Base-by-base conservation (phyloP, 2,888 invertebrate species). In the Brachylomia viminalis region DNA sequence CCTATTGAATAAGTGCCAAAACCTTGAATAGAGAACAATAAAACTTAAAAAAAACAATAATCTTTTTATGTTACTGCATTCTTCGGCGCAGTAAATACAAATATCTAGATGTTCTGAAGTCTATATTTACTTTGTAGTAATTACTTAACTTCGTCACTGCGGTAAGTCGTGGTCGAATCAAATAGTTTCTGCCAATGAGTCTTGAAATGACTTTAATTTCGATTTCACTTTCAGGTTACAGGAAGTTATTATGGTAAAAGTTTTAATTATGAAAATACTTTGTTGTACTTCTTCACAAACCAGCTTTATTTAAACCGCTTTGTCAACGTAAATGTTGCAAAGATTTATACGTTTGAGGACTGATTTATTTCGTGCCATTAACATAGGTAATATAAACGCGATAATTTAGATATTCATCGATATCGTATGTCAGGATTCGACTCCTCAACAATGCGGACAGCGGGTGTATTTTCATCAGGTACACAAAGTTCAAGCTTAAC, bases 401-500 rank as follows among this genome's bases (percentile, higher is more conserved):
- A 65, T 82, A 75, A 83, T 84, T 75, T 64, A 77, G 79, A 76
- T 82, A 73, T 71, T 79, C 59, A 77, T 80, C 79, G 80, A 71
- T 81, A 83, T 82, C 80, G 80, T 87, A 83, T 78, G 71, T 88
- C 88, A 90, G 83, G 80, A 79, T 83, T 87, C 89, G 93, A 93
- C 91, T 90, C 89, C 84, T 73, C 84, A 92, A 90, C 85, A 91
- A 94, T 94, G 93, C 93, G 93, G 92, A 93, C 91, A 91, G 90
- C 90, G 90, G 91, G 91, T 87, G 86, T 90, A 87, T 91, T 91
- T 91, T 89, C 87, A 87, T 87, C 79, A 84, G 84, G 89, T 89
- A 92, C 77, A 71, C 66, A 88, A 93, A 93, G 93, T 93, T 94
- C 93, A 94, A 92, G 90, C 92, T 93, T 92, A 92, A 90, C 91